Evolutionary conservation across 2,888 invertebrate genomes (phyloP).

Genomic region (Acrobasis consociella): DNA sequence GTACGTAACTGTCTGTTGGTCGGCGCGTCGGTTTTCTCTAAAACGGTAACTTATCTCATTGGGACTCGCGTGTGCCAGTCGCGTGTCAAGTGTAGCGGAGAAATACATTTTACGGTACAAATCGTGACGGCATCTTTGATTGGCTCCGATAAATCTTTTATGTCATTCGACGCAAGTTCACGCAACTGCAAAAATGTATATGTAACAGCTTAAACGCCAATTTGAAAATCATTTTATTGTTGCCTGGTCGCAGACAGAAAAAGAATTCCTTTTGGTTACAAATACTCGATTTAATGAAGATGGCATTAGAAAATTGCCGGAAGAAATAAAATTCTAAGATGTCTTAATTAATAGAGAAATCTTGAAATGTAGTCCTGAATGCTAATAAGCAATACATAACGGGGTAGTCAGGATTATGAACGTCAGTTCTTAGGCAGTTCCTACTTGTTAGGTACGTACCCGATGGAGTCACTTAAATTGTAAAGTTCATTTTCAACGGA

Average conservation of each 20-base stretch:
- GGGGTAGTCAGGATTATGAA: constrained; percentile 4
- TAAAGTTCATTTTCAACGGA: constrained; percentile 12
- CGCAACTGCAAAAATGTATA: constrained; percentile 33
- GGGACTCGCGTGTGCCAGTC: constrained; percentile 45
- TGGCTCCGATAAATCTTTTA: constrained; percentile 54
- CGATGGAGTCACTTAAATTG: constrained; percentile 15
- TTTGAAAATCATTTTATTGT: not conserved
- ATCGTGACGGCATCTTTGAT: constrained; percentile 51
- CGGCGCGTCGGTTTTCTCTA: constrained; percentile 35
- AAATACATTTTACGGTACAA: constrained; percentile 50
- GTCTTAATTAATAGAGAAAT: not conserved
- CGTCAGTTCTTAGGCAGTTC: not conserved
- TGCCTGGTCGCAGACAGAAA: not conserved
- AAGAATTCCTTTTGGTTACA: not conserved
- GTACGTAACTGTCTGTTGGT: constrained; percentile 37
- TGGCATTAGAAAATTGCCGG: not conserved
- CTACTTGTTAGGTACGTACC: constrained; percentile 6
- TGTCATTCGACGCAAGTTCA: constrained; percentile 50
- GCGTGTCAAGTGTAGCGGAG: constrained; percentile 55
- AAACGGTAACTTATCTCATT: constrained; percentile 46
- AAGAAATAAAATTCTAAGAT: not conserved
- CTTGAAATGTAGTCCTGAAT: constrained; percentile 6
- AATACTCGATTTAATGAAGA: not conserved
- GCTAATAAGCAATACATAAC: constrained; percentile 3
- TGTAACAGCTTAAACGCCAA: constrained; percentile 5